Conservation (phyloP, 2,888 invertebrate species). For the Harpalus rufipes region DNA sequence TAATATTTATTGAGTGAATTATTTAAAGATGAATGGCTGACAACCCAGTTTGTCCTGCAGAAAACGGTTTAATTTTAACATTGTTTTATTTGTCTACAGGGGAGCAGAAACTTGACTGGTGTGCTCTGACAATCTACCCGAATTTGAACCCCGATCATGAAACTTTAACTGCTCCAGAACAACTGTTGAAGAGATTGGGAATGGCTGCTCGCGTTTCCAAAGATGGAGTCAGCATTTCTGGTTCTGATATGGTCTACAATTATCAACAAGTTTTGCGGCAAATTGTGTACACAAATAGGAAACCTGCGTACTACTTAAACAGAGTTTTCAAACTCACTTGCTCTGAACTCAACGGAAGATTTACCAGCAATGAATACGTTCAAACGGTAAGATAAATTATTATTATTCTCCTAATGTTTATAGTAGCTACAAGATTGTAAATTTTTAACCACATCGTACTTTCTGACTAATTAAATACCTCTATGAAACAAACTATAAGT, state of each 20-base stretch:
- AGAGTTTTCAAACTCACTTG: conserved; percentile 97
- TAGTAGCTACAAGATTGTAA: too few relatives aligned
- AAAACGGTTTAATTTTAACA: background rate
- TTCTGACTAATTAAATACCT: too few relatives aligned
- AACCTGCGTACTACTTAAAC: conserved; percentile 97
- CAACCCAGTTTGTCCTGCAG: background rate
- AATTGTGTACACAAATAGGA: conserved; percentile 96
- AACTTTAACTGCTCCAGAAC: conserved; percentile 88
- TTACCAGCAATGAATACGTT: conserved; percentile 96
- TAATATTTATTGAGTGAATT: too few relatives aligned
- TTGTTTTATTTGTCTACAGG: conserved; percentile 31
- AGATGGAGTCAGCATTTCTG: conserved; percentile 91
- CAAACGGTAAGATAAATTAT: conserved; percentile 92
- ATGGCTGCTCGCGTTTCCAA: conserved; percentile 90
- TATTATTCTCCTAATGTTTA: too few relatives aligned
- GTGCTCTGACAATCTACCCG: conserved; percentile 96
- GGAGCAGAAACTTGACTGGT: conserved; percentile 91
- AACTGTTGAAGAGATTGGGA: conserved; percentile 85
- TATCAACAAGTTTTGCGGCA: conserved; percentile 89
- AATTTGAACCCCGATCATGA: conserved; percentile 98
- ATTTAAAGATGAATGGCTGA: too few relatives aligned
- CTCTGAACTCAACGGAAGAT: conserved; percentile 94
- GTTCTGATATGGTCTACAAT: conserved; percentile 88
- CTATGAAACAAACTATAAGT: too few relatives aligned
- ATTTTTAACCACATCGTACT: too few relatives aligned